A percentile compares a stretch with the other conserved stretches of the same genome.
These are phyloP conservation scores for Gryon sp. DNA, from an alignment of 1,140 invertebrate species.

Conservation along the genomic window DNA sequence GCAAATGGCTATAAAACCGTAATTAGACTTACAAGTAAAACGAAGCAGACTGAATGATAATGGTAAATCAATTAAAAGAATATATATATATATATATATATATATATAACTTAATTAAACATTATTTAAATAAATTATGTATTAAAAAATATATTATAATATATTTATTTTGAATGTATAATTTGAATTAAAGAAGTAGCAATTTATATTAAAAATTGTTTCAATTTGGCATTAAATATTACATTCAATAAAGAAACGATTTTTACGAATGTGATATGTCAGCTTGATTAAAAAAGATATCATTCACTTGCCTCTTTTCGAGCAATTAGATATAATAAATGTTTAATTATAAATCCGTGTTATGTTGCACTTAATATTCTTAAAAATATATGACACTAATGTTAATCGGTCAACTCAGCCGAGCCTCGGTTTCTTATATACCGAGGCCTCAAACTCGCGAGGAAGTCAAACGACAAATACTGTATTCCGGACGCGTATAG, in stretches of 20 bases:
- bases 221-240: no score
- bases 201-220: no score
- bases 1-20: background rate
- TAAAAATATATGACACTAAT: conserved; percentile 28
- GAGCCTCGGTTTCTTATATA: conserved; percentile 51
- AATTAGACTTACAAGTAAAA: no score
- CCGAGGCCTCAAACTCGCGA: conserved; percentile 65
- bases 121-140: no score
- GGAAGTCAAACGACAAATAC: conserved; percentile 77
- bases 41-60: no score
- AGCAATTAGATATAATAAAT: conserved; percentile 17
- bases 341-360: conserved; percentile 28
- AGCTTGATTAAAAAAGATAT: background rate
- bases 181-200: no score
- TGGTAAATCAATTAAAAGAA: no score
- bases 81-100: background rate
- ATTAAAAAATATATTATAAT: no score
- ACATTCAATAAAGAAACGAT: no score
- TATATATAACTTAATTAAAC: no score
- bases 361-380: conserved; percentile 29
- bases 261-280: no score
- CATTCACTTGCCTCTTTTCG: conserved; percentile 39
- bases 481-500: conserved; percentile 77
- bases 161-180: no score
- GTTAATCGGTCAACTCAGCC: conserved; percentile 36